Percentiles rank a stretch among this genome's conserved stretches.
These are phyloP conservation scores for Nematostella vectensis DNA, from an alignment of 92 coral and sea anemone species.

Conservation along the genomic window DNA sequence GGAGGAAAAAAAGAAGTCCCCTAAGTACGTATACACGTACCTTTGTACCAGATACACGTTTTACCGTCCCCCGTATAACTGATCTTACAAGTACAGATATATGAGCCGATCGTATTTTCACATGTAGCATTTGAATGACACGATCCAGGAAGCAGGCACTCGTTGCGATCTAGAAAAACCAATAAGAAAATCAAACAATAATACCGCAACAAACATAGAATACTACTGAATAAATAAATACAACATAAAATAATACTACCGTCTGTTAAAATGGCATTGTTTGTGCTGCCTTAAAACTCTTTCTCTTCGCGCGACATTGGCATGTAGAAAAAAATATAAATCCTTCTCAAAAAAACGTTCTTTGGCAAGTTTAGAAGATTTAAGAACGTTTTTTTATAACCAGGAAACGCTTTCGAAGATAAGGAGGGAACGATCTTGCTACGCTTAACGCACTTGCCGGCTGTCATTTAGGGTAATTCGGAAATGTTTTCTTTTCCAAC, in stretches of 20 bases:
- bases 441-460: too few species aligned
- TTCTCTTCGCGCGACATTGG: too few species aligned
- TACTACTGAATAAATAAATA: too few species aligned
- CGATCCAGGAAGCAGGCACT: constrained; percentile 41
- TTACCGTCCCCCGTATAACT: constrained; percentile 80
- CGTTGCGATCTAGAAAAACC: constrained; percentile 49
- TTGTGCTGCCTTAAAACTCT: too few species aligned
- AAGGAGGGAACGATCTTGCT: neutral
- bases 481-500: too few species aligned
- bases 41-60: constrained; percentile 70
- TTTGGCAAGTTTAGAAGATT: neutral
- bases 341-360: too few species aligned
- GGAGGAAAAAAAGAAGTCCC: neutral
- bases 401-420: neutral
- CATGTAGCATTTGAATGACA: constrained; percentile 87
- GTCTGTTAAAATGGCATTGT: too few species aligned
- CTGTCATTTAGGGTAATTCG: too few species aligned
- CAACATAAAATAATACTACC: too few species aligned
- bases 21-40: constrained; percentile 16
- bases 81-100: constrained; percentile 63
- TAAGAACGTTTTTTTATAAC: neutral
- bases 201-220: too few species aligned
- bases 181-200: too few species aligned
- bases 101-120: constrained; percentile 65
- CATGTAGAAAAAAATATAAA: too few species aligned